Percentiles rank a stretch among this genome's conserved stretches.
phyloP scores from a whole-genome alignment of 2,888 invertebrate genomes.

The Synanthedon formicaeformis region DNA sequence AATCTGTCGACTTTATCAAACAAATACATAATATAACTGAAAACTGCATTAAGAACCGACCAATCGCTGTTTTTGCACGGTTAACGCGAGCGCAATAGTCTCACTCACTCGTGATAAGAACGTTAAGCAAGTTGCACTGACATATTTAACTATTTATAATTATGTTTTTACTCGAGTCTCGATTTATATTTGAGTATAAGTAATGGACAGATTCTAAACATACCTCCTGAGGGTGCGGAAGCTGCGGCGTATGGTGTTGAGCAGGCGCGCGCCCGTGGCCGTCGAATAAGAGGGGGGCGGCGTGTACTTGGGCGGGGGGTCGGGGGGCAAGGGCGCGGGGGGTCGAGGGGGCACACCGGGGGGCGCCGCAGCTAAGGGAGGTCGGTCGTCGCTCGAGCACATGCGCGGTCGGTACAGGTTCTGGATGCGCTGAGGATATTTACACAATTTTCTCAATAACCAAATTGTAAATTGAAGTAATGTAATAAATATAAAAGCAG shows the following conservation, averaged over 20 bases:
- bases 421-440: conserved; percentile 77
- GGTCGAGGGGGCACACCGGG: conserved; percentile 18
- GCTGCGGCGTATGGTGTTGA: conserved; percentile 83
- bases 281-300: conserved; percentile 94
- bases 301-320: conserved; percentile 93
- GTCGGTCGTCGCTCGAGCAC: conserved; percentile 33
- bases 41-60: too few relatives aligned
- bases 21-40: too few relatives aligned
- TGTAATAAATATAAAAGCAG: too few relatives aligned
- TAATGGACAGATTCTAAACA: conserved; percentile 1
- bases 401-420: conserved; percentile 83
- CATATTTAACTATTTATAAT: too few relatives aligned
- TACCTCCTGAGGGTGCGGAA: conserved; percentile 74
- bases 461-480: background rate
- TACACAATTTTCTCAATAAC: background rate
- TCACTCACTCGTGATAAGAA: too few relatives aligned
- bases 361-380: conserved; percentile 13
- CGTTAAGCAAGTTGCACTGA: too few relatives aligned
- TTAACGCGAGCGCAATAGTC: too few relatives aligned
- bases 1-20: too few relatives aligned
- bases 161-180: too few relatives aligned
- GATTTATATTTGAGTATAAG: background rate
- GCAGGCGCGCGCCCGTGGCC: conserved; percentile 86
- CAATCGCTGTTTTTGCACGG: too few relatives aligned
- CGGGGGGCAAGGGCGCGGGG: conserved; percentile 46